A percentile compares a stretch with the other conserved stretches of the same genome.
Conservation (phyloP, 2,113 vertebrate species). For the Crotalus horridus region DNA sequence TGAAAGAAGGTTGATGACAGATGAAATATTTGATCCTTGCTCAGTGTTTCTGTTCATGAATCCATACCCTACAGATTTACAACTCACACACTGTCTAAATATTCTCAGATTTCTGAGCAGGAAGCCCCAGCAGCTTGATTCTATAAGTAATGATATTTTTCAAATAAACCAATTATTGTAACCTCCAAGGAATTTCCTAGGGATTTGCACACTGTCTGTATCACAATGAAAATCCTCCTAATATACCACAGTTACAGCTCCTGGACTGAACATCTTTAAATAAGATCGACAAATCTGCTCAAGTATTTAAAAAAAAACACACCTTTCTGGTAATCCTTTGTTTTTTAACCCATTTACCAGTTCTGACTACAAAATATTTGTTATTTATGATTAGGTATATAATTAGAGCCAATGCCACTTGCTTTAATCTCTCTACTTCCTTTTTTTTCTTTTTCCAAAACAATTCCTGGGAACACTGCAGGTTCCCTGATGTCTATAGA, state of each 20-base stretch:
- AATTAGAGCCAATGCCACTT: not conserved
- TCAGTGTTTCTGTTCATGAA: not conserved
- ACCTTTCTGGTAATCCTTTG: not conserved
- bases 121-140: not conserved
- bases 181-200: not conserved
- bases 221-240: not conserved
- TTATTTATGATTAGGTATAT: not conserved
- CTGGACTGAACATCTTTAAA: not conserved
- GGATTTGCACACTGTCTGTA: not conserved
- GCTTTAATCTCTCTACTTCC: not conserved
- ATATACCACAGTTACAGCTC: not conserved
- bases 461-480: not conserved
- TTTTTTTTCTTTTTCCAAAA: not conserved
- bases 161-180: not conserved
- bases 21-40: not conserved
- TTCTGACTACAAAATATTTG: not conserved
- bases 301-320: not conserved
- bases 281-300: not conserved
- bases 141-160: not conserved
- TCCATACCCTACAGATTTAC: not conserved
- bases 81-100: not conserved
- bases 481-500: not conserved
- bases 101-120: not conserved
- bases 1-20: not conserved
- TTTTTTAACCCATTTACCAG: not conserved